Conservation (phyloP, 2,113 vertebrate species). For the Hylia prasina region DNA sequence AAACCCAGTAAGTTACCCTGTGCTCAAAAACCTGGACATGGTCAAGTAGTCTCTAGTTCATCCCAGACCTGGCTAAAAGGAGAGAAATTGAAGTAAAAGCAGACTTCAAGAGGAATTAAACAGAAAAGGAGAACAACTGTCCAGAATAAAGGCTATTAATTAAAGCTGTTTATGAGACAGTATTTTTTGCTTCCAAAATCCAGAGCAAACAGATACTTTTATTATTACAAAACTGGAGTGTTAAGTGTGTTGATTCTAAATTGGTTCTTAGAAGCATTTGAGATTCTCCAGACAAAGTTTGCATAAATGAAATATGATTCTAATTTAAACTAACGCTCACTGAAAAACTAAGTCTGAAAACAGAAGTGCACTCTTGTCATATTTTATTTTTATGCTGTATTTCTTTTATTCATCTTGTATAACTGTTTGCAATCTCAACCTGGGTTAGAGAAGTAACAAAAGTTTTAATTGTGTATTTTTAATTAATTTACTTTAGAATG, state of each 20-base stretch:
- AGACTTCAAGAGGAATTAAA: background rate
- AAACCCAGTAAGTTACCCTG: background rate
- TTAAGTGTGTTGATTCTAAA: background rate
- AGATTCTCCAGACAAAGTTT: background rate
- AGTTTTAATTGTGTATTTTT: background rate
- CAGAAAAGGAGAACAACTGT: background rate
- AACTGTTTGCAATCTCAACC: background rate
- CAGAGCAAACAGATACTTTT: background rate
- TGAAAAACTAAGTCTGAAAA: background rate
- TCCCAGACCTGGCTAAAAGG: background rate
- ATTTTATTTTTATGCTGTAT: background rate
- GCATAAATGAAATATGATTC: background rate
- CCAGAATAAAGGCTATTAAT: background rate
- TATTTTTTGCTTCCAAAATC: background rate
- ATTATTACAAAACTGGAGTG: background rate
- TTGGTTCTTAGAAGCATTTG: background rate
- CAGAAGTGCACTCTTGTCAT: rapidly evolving
- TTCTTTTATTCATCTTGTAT: background rate
- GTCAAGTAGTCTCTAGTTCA: background rate
- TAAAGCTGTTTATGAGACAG: background rate
- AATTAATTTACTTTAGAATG: background rate
- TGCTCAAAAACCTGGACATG: background rate
- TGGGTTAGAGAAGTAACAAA: background rate
- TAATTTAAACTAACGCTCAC: background rate
- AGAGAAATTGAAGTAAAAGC: background rate